Evolutionary conservation across 2,888 invertebrate species (phyloP), one percentile per base, ranked within the genome.

Genomic region (Agriotes lineatus): DNA sequence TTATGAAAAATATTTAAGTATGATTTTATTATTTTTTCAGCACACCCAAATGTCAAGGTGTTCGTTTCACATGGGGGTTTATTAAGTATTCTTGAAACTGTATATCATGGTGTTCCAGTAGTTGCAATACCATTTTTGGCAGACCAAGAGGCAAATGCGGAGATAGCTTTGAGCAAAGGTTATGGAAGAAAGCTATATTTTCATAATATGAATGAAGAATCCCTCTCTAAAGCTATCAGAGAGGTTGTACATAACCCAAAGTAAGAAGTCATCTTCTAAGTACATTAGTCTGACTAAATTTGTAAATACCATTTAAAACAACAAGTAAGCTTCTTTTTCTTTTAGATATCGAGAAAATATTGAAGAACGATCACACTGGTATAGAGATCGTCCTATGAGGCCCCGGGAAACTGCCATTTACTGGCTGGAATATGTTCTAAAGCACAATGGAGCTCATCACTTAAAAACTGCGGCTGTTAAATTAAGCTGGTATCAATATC

Each of bases 11-110:
- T n/a, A n/a, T n/a, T n/a, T n/a, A n/a, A n/a, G n/a, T n/a, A n/a
- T n/a, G n/a, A n/a, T n/a, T n/a, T n/a, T n/a, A n/a, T n/a, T n/a
- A n/a, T n/a, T n/a, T 22, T 76, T 76, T 30, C 73, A 87, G 87
- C 85, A 0, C 88, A 90, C 80, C 82, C 83, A 1, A 88, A 87
- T 63, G 83, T 88, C 0, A 86, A 85, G 71, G 77, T 87, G 0
- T 89, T 90, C 71, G 86, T 90, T 66, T 88, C 88, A 5, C 87
- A 89, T 75, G 89, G 88, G 22, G 90, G 89, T 0, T 81, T 88
- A 45, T 83, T 89, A 75, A 88, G 88, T 68, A 82, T 86, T n/a
- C 86, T 86, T 69, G 90, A 90, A 78, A 84, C 88, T 0, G 82
- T 87, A 19, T 82, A 85, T 68, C 82, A 84, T 42, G 83, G 82